These are phyloP conservation scores for Thereva nobilitata DNA, from an alignment of 2,888 invertebrate species.

Conservation along the genomic window DNA sequence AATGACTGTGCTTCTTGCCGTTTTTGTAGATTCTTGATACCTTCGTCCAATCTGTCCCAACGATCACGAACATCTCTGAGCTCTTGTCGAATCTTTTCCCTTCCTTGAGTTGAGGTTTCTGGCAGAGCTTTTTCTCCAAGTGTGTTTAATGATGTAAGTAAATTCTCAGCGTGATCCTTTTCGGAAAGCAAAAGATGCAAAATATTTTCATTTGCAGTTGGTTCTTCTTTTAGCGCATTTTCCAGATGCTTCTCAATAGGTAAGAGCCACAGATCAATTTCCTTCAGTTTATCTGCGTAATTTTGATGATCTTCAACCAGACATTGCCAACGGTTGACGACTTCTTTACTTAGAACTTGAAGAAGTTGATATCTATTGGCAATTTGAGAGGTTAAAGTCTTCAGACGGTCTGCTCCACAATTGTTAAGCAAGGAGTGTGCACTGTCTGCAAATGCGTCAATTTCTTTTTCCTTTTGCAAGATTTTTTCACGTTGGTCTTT, in stretches of 20 bases:
- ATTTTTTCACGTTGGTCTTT: slow-evolving; percentile 77
- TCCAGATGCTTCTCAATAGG: slow-evolving; percentile 73
- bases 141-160: slow-evolving; percentile 72
- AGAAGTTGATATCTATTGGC: slow-evolving; percentile 83
- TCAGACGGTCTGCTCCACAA: slow-evolving; percentile 83
- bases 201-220: slow-evolving; percentile 69
- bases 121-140: slow-evolving; percentile 89
- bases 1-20: slow-evolving; percentile 80
- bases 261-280: slow-evolving; percentile 76
- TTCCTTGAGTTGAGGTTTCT: slow-evolving; percentile 88
- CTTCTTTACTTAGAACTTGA: slow-evolving; percentile 81
- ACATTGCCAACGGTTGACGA: slow-evolving; percentile 80
- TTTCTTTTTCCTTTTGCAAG: slow-evolving; percentile 77
- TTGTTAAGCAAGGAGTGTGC: slow-evolving; percentile 84
- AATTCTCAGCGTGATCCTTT: slow-evolving; percentile 81
- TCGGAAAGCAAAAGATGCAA: slow-evolving; percentile 76
- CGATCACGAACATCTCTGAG: slow-evolving; percentile 78
- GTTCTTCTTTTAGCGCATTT: slow-evolving; percentile 67
- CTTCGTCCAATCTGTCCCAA: slow-evolving; percentile 86
- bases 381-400: slow-evolving; percentile 86
- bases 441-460: slow-evolving; percentile 86
- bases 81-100: slow-evolving; percentile 86
- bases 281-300: slow-evolving; percentile 74
- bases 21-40: slow-evolving; percentile 82
- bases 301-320: slow-evolving; percentile 81